Base-by-base conservation (phyloP, 2,113 vertebrate genomes). In the Saguinus imperator region DNA sequence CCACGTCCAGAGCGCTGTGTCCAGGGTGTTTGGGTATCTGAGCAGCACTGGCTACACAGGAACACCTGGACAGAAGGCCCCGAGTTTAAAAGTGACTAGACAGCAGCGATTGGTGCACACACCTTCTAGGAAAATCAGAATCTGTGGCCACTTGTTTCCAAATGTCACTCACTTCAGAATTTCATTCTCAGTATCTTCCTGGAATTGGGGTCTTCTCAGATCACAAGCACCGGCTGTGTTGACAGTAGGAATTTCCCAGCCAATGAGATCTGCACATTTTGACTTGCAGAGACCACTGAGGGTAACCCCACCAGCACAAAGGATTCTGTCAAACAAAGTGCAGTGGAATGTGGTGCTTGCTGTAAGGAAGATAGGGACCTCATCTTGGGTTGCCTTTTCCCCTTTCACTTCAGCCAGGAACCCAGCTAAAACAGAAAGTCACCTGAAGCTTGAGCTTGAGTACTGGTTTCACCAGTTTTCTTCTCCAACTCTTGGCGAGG, bases 1-100 rank as follows among this genome's bases (percentile, higher is more conserved):
- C 99, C 99, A 99, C 5, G 99, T 99, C 99, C 99, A 99, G 73
- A 99, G 99, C 95, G 99, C 99, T 0, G 99, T 99, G 96, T 99
- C 99, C 98, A 99, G 85, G 52, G 81, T 98, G 98, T 99, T 99
- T 76, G 99, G 99, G 81, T 99, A 99, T 72, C 99, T 98, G 40
- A 99, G 98, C 32, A 99, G 45, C 80, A 99, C 98, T 0, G 99
- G 99, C 52, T 99, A 99, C 58, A 99, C 99, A 17, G 99, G 99
- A 64, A 99, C 99, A 29, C 97, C 98, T 52, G 99, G 99, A 95
- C 99, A 96, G 95, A 99, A 99, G 92, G 99, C 99, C 87, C 99
- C 99, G 98, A 99, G 99, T 97, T 99, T 99, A 97, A 99, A 99
- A 5, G 99, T 99, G 97, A 99, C 99, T 64, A 99, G 99, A 97